These are phyloP conservation scores for Amblyraja radiata DNA, from an alignment of 2,797 vertebrate species.

Conservation along the genomic window DNA sequence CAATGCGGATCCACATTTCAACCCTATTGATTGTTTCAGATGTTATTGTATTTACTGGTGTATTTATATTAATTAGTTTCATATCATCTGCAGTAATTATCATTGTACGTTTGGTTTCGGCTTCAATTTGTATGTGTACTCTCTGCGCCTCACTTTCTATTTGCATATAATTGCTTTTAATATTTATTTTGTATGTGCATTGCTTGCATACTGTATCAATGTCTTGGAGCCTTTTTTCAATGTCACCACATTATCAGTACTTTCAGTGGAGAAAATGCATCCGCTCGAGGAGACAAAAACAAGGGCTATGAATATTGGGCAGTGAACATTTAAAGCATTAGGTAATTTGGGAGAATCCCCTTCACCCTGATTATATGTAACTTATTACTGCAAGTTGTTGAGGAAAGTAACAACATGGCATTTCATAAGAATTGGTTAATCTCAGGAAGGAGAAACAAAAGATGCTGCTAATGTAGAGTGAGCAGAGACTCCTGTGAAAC, in stretches of 20 bases:
- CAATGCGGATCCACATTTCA: neutral
- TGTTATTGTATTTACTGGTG: neutral
- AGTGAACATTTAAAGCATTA: neutral
- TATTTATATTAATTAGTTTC: slow-evolving; percentile 2
- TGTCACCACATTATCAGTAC: no score
- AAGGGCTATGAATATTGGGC: neutral
- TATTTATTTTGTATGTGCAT: neutral
- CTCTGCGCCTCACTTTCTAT: neutral
- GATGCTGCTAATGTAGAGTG: neutral
- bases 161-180: neutral
- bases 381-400: neutral
- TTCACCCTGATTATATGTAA: neutral
- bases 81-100: neutral
- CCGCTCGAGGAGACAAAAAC: neutral
- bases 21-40: neutral
- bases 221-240: neutral
- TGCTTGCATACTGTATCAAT: neutral
- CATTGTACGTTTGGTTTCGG: neutral
- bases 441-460: neutral
- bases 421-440: neutral
- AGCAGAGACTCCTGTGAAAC: neutral
- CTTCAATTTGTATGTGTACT: neutral
- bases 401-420: neutral
- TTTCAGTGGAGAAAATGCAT: neutral
- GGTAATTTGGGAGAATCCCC: neutral